Percentiles rank a stretch among this genome's conserved stretches.
Conservation (phyloP, 2,797 vertebrate species). For the Xenopus petersii region DNA sequence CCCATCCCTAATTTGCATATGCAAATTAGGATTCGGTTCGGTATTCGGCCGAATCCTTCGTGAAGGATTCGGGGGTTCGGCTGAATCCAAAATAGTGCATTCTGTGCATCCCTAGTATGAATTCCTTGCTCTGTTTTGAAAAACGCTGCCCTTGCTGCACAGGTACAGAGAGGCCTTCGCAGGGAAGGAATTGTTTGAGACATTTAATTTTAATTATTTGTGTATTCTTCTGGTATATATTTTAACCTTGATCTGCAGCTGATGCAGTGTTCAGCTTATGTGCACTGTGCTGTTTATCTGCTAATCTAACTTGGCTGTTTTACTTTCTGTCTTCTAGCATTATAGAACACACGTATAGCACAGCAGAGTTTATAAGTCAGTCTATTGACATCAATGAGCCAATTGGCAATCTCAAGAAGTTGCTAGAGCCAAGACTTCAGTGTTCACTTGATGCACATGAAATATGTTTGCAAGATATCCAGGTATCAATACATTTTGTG, state of each 20-base stretch:
- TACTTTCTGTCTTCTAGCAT: constrained; percentile 65
- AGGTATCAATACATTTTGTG: constrained; percentile 66
- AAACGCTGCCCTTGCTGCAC: no score
- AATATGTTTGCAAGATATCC: constrained; percentile 96
- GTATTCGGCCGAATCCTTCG: no score
- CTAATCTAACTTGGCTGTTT: neutral
- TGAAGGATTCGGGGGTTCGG: no score
- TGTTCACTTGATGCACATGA: constrained; percentile 89
- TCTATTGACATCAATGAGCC: constrained; percentile 98
- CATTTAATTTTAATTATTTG: no score
- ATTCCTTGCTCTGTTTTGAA: no score
- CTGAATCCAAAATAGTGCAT: no score
- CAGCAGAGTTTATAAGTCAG: constrained; percentile 93
- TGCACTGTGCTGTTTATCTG: neutral
- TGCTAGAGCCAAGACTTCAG: constrained; percentile 91
- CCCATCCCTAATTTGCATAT: no score
- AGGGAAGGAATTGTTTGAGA: no score
- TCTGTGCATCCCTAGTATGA: no score
- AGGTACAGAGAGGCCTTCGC: no score
- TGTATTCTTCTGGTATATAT: no score
- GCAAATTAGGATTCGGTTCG: no score
- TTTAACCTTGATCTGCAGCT: neutral
- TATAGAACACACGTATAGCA: constrained; percentile 90
- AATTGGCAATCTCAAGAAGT: constrained; percentile 93
- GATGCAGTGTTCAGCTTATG: neutral